Conservation (phyloP, 2,888 invertebrate genomes). For the Caenorhabditis plicata region DNA sequence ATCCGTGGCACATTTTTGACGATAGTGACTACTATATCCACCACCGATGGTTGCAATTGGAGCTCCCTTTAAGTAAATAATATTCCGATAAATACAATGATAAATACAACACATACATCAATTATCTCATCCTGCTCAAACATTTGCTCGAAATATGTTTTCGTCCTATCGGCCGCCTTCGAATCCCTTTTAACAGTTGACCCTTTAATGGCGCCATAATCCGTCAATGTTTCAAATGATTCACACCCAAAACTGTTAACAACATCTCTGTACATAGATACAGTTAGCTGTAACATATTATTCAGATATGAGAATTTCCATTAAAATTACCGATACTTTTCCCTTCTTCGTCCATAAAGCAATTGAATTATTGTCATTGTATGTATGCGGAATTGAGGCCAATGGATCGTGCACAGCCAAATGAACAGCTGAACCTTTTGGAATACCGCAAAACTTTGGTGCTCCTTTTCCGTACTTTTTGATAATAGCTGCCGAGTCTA, state of each 20-base stretch:
- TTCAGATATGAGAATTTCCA: not conserved
- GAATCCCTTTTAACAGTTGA: slow-evolving; percentile 33
- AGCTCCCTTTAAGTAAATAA: slow-evolving; percentile 5
- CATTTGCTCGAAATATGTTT: slow-evolving; percentile 32
- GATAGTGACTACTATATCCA: slow-evolving; percentile 37
- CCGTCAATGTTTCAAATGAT: slow-evolving; percentile 41
- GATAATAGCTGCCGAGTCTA: slow-evolving; percentile 25
- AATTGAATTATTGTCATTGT: slow-evolving; percentile 49
- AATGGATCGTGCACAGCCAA: slow-evolving; percentile 53
- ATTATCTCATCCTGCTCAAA: slow-evolving; percentile 20
- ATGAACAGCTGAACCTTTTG: slow-evolving; percentile 34
- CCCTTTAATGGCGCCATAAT: slow-evolving; percentile 46
- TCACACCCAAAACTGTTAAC: slow-evolving; percentile 29
- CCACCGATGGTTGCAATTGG: slow-evolving; percentile 39
- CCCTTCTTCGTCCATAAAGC: slow-evolving; percentile 55
- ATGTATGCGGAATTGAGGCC: slow-evolving; percentile 43
- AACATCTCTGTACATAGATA: slow-evolving; percentile 15
- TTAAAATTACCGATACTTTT: slow-evolving; percentile 33
- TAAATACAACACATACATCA: slow-evolving; percentile 1
- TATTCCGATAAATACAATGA: not conserved
- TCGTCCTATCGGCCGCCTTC: slow-evolving; percentile 46
- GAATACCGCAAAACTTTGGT: slow-evolving; percentile 33
- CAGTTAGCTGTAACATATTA: slow-evolving; percentile 20
- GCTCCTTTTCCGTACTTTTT: slow-evolving; percentile 34
- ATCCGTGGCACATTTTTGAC: slow-evolving; percentile 42